Percentiles rank a stretch among this genome's conserved stretches.
phyloP scores from a whole-genome alignment of 37 sponge, comb jelly and placozoan species.

The Petrosia ficiformis region DNA sequence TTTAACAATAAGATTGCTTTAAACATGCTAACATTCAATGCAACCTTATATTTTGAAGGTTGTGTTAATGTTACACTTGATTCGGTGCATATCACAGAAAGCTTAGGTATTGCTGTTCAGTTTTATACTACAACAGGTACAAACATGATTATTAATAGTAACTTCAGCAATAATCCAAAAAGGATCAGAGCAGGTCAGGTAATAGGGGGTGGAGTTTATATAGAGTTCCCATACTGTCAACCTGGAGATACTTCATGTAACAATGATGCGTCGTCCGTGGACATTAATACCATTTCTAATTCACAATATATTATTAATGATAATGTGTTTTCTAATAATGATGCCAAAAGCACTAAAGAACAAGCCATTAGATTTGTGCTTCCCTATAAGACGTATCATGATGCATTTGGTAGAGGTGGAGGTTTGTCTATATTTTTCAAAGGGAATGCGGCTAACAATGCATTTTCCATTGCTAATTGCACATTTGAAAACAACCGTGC shows the following conservation, averaged over 20 bases:
- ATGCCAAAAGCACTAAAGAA: background rate
- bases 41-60: background rate
- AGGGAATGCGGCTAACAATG: too few species aligned
- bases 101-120: constrained; percentile 5
- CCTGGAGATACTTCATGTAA: background rate
- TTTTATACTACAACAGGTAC: background rate
- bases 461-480: background rate
- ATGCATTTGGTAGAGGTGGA: background rate
- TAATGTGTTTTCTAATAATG: background rate
- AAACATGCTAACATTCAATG: background rate
- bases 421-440: too few species aligned
- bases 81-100: background rate
- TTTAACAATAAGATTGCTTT: background rate
- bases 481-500: too few species aligned
- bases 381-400: background rate
- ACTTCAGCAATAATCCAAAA: background rate
- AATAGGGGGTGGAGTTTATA: constrained; percentile 4
- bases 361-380: background rate
- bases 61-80: background rate
- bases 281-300: background rate
- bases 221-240: constrained; percentile 9
- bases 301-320: background rate
- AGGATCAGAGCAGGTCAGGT: background rate
- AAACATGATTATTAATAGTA: background rate
- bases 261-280: too few species aligned